Evolutionary conservation across 1,140 invertebrate species (phyloP).

Genomic region (Lanistes nyassanus): DNA sequence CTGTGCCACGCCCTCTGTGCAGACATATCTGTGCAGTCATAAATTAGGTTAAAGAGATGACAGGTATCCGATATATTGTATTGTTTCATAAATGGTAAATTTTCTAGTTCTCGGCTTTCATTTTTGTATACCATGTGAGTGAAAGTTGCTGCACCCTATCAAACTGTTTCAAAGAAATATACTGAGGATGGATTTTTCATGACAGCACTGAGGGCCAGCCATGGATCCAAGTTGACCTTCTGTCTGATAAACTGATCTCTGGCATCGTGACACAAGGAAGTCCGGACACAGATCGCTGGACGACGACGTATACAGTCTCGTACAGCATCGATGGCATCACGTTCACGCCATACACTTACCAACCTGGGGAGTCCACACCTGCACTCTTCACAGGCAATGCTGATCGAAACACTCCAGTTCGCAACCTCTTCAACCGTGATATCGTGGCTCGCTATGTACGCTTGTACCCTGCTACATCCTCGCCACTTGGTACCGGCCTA

Average conservation of each 20-base stretch:
- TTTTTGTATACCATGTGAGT: too few species aligned
- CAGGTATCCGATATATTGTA: too few species aligned
- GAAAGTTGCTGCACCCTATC: too few species aligned
- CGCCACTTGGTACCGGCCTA: slow-evolving; percentile 29
- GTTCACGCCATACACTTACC: slow-evolving; percentile 34
- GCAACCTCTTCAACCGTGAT: slow-evolving; percentile 47
- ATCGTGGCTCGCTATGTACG: slow-evolving; percentile 47
- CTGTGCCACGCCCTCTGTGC: too few species aligned
- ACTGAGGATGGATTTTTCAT: too few species aligned
- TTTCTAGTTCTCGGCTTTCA: too few species aligned
- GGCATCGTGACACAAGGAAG: slow-evolving; percentile 76
- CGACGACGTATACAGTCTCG: slow-evolving; percentile 77
- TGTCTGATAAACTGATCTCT: slow-evolving; percentile 76
- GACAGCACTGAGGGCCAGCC: slow-evolving; percentile 34
- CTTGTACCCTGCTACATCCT: slow-evolving; percentile 30
- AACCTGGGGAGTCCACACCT: slow-evolving; percentile 27
- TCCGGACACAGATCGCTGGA: slow-evolving; percentile 71
- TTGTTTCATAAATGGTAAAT: too few species aligned
- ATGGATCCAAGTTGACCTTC: slow-evolving; percentile 73
- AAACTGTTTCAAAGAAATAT: too few species aligned
- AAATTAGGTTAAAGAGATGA: too few species aligned
- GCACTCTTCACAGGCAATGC: slow-evolving; percentile 43
- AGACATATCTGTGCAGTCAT: too few species aligned
- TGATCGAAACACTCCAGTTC: slow-evolving; percentile 40
- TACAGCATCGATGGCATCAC: slow-evolving; percentile 48